Conservation (phyloP, 2,113 vertebrate genomes). For the Sula dactylatra region DNA sequence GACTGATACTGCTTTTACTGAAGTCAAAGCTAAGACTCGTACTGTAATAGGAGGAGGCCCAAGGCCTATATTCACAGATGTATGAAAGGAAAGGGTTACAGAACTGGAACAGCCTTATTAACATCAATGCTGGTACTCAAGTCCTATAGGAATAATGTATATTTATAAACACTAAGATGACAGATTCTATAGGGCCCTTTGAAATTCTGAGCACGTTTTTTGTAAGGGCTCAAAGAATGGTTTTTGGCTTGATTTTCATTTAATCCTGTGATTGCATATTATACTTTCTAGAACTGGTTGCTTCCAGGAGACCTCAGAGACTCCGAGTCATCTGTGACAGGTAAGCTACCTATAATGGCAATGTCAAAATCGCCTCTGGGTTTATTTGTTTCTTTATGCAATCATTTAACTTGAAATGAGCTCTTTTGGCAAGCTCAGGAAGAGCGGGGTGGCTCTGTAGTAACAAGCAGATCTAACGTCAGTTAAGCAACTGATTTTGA, state of each 20-base stretch:
- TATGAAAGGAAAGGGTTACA: conserved; percentile 14
- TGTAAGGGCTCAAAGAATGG: not conserved
- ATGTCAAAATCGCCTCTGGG: conserved; percentile 22
- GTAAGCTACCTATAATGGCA: conserved; percentile 65
- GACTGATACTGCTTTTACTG: not conserved
- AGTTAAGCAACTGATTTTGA: conserved; percentile 39
- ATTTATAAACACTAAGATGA: conserved; percentile 37
- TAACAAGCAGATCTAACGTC: conserved; percentile 33
- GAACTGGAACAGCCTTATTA: conserved; percentile 7
- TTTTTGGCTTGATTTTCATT: conserved; percentile 45
- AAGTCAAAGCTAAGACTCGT: not conserved
- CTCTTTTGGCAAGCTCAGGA: conserved; percentile 44
- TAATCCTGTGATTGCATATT: conserved; percentile 45
- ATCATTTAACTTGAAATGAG: conserved; percentile 64
- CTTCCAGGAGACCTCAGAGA: conserved; percentile 71
- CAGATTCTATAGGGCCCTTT: conserved; percentile 40
- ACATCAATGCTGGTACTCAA: not conserved
- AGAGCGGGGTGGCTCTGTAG: not conserved
- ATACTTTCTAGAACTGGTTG: conserved; percentile 74
- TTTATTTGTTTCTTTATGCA: conserved; percentile 63
- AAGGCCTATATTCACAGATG: not conserved
- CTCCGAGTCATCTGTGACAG: conserved; percentile 83
- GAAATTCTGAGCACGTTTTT: conserved; percentile 35
- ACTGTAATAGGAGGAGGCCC: not conserved
- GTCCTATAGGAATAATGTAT: conserved; percentile 42